phyloP scores from a whole-genome alignment of 2,113 vertebrate species.

The Notarius quadriscutis region DNA sequence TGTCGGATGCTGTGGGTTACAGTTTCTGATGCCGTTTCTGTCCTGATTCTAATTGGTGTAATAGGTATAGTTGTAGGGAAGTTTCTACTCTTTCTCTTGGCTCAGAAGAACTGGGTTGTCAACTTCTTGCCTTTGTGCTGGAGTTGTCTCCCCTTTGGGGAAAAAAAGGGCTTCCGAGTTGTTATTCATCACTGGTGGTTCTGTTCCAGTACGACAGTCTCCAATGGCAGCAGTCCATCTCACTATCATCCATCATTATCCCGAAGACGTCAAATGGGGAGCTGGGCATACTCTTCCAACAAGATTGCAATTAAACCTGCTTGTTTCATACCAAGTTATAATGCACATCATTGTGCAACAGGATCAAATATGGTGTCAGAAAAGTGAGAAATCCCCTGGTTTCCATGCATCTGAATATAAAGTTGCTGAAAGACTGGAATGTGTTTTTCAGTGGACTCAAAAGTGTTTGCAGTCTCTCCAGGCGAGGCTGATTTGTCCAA shows the following conservation, averaged over 20 bases:
- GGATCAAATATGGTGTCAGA: neutral
- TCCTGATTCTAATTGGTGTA: neutral
- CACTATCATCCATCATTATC: conserved; percentile 68
- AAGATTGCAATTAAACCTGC: conserved; percentile 40
- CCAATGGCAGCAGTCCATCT: conserved; percentile 67
- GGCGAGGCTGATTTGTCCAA: conserved; percentile 4
- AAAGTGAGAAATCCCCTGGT: conserved; percentile 8
- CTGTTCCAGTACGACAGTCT: conserved; percentile 60
- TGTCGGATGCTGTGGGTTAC: neutral
- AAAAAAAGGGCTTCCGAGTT: conserved; percentile 58
- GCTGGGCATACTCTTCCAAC: conserved; percentile 14
- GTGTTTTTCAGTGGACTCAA: too few relatives aligned
- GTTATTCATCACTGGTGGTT: conserved; percentile 72
- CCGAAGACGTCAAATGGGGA: conserved; percentile 55
- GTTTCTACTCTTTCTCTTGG: neutral
- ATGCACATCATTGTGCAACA: neutral
- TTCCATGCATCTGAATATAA: neutral
- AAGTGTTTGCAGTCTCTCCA: conserved; percentile 10
- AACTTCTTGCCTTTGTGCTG: conserved; percentile 64
- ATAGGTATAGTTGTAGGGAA: neutral
- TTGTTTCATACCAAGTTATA: conserved; percentile 26
- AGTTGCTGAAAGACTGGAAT: conserved; percentile 12
- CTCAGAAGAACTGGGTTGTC: conserved; percentile 52
- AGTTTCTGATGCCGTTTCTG: neutral
- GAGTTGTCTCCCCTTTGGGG: conserved; percentile 63